A percentile compares a stretch with the other conserved stretches of the same genome.
Conservation (phyloP, 2,797 vertebrate species). For the Martes flavigula region DNA sequence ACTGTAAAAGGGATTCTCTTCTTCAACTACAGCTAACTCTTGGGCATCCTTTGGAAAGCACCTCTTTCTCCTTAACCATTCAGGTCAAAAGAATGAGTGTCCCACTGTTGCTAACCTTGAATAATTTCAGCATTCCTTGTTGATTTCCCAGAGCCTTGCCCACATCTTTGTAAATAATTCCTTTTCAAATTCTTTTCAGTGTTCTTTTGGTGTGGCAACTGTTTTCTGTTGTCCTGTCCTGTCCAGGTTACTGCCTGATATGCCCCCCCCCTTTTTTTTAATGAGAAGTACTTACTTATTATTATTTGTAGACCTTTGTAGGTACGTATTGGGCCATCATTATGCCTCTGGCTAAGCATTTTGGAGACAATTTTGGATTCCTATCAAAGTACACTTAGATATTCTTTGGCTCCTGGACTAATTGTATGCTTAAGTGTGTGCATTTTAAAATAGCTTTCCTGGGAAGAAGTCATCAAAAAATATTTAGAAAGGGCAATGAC, state of each 20-base stretch:
- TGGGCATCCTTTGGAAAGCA: background rate
- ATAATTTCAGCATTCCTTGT: background rate
- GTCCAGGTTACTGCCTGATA: background rate
- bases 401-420: conserved; percentile 18
- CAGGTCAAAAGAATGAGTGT: background rate
- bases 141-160: background rate
- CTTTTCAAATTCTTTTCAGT: background rate
- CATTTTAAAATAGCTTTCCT: conserved; percentile 58
- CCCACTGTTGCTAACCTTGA: background rate
- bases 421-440: conserved; percentile 5
- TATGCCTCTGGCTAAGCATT: conserved; percentile 6
- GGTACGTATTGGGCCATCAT: background rate
- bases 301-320: conserved; percentile 11
- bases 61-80: background rate
- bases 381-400: conserved; percentile 8
- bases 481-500: conserved; percentile 77
- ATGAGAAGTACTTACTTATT: background rate
- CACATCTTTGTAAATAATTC: background rate
- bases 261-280: background rate
- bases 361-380: background rate
- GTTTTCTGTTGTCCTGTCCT: background rate
- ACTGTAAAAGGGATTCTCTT: background rate
- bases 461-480: conserved; percentile 72
- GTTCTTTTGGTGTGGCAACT: background rate
- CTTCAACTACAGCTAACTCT: background rate